Conservation (phyloP, 2,888 invertebrate species). For the Trilocha varians region DNA sequence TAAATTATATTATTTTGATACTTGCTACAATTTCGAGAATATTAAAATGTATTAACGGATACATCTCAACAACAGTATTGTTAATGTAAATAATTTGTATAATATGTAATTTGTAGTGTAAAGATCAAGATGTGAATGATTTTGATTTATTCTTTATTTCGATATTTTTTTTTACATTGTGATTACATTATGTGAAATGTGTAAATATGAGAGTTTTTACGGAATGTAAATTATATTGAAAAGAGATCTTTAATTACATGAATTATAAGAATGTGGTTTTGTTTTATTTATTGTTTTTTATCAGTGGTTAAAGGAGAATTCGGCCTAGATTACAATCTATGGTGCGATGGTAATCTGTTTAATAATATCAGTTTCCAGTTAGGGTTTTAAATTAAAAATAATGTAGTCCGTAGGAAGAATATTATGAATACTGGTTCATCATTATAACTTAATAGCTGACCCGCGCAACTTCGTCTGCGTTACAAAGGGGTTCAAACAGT, state of each 20-base stretch:
- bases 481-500: no score
- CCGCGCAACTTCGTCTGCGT: no score
- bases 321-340: no score
- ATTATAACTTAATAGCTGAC: no score
- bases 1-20: slow-evolving; percentile 2
- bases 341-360: no score
- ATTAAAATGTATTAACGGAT: slow-evolving; percentile 7
- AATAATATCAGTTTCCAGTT: no score
- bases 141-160: slow-evolving; percentile 35
- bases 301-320: no score
- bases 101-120: slow-evolving; percentile 18
- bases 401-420: no score
- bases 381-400: no score
- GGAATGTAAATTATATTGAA: slow-evolving; percentile 54
- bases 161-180: slow-evolving; percentile 39
- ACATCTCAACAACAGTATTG: slow-evolving; percentile 21
- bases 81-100: slow-evolving; percentile 24
- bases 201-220: slow-evolving; percentile 55
- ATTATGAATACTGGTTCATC: no score
- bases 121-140: slow-evolving; percentile 23
- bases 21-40: neutral
- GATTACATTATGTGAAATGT: slow-evolving; percentile 38
- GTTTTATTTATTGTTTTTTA: slow-evolving; percentile 23
- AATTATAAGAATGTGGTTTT: slow-evolving; percentile 32
- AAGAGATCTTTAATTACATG: slow-evolving; percentile 63